Percentiles rank a stretch among this genome's conserved stretches.
phyloP scores from a whole-genome alignment of 2,888 invertebrate species.

The Leptinotarsa juncta region DNA sequence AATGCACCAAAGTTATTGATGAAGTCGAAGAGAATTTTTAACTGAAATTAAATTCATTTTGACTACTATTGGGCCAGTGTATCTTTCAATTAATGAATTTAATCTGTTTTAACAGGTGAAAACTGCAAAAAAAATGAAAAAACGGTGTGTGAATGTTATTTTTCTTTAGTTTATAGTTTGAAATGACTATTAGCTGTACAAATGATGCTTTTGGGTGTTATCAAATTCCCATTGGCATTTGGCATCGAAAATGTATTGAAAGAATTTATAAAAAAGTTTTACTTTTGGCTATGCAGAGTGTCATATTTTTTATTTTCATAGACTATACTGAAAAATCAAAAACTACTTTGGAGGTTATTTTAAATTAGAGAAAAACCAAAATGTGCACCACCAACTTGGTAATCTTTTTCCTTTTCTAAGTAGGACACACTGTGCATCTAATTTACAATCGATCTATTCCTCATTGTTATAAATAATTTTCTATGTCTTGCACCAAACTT shows the following conservation, averaged over 20 bases:
- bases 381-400: neutral
- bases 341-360: no score
- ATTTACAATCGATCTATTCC: neutral
- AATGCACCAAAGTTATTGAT: neutral
- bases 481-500: slow-evolving; percentile 34
- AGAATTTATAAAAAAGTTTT: neutral
- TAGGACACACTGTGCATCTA: slow-evolving; percentile 19
- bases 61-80: slow-evolving; percentile 24
- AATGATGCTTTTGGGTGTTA: neutral
- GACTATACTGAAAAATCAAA: neutral
- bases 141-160: slow-evolving; percentile 28
- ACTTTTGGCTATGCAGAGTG: slow-evolving; percentile 12
- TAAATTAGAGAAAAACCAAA: neutral
- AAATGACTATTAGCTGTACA: slow-evolving; percentile 1
- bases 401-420: neutral
- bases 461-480: slow-evolving; percentile 32
- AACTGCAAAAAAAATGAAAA: slow-evolving; percentile 11
- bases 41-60: neutral
- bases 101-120: slow-evolving; percentile 3
- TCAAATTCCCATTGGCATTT: neutral
- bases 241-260: neutral
- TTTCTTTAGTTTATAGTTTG: slow-evolving; percentile 26
- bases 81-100: slow-evolving; percentile 21
- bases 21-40: neutral
- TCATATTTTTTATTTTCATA: neutral